These are phyloP conservation scores for Vireo griseus DNA, from an alignment of 2,797 vertebrate genomes.

Conservation along the genomic window DNA sequence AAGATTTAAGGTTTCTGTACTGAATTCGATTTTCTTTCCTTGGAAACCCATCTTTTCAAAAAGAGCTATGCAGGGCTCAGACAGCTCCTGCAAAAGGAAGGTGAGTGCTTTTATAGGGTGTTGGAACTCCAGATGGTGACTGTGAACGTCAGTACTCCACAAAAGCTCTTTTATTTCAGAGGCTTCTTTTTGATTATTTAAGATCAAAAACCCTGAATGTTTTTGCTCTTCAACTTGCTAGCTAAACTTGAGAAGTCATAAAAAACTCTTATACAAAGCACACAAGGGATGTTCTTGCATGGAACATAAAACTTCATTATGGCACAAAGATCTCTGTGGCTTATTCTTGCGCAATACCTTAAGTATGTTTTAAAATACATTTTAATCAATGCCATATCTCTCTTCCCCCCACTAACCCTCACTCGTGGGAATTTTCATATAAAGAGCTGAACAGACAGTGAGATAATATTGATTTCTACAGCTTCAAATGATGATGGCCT, in stretches of 20 bases:
- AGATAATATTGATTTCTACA: not conserved
- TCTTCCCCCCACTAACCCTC: not conserved
- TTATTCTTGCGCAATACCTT: not conserved
- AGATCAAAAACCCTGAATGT: not conserved
- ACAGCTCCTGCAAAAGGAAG: constrained; percentile 83
- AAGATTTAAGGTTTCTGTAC: constrained; percentile 77
- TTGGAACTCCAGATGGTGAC: not conserved
- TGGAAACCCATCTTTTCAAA: constrained; percentile 85
- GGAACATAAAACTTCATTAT: not conserved
- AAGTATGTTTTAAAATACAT: not conserved
- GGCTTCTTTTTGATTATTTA: not conserved
- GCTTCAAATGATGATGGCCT: not conserved
- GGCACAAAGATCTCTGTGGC: not conserved
- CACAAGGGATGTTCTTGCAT: not conserved
- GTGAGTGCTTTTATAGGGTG: not conserved
- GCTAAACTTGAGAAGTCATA: not conserved
- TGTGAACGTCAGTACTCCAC: not conserved
- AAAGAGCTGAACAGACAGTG: not conserved
- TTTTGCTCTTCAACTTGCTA: not conserved
- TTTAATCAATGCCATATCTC: not conserved
- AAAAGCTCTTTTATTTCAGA: not conserved
- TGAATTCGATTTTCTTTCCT: constrained; percentile 84
- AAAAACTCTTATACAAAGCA: not conserved
- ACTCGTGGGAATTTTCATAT: not conserved
- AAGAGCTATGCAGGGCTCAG: constrained; percentile 84